Percentiles rank a stretch among this genome's conserved stretches.
Evolutionary conservation across 2,888 invertebrate genomes (phyloP).

Genomic region (Campoplex capitator): DNA sequence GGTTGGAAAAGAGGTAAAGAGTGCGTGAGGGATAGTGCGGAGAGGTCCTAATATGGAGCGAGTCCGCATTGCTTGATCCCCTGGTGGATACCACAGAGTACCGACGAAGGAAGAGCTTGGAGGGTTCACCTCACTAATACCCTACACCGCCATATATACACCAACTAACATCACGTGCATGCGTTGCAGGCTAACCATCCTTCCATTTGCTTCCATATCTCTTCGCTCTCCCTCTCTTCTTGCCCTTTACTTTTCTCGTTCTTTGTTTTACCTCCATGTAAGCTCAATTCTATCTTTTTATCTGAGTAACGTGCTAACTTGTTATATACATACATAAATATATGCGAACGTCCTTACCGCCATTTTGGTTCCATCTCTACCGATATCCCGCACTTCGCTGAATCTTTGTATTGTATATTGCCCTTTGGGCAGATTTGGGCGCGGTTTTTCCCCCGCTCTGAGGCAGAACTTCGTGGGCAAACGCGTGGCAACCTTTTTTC

Average conservation of each 20-base stretch:
- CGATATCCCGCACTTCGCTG: conserved; percentile 53
- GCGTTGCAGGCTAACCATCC: conserved; percentile 65
- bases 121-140: conserved; percentile 54
- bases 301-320: conserved; percentile 56
- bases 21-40: conserved; percentile 71
- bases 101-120: conserved; percentile 51
- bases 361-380: conserved; percentile 43
- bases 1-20: conserved; percentile 73
- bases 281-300: conserved; percentile 37
- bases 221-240: conserved; percentile 14
- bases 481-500: conserved; percentile 71
- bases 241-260: conserved; percentile 24
- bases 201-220: conserved; percentile 59
- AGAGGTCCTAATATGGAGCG: conserved; percentile 81
- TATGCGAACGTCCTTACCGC: conserved; percentile 24
- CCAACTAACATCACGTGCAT: conserved; percentile 67
- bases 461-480: conserved; percentile 63
- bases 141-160: conserved; percentile 36
- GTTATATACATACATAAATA: conserved; percentile 14
- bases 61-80: conserved; percentile 80
- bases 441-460: conserved; percentile 48
- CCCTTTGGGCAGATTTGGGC: conserved; percentile 45
- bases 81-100: conserved; percentile 70
- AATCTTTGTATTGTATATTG: conserved; percentile 65
- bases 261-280: conserved; percentile 36